Evolutionary conservation across 2,113 vertebrate genomes (phyloP), one percentile per base, ranked within the genome.

Genomic region (Pristiophorus japonicus): DNA sequence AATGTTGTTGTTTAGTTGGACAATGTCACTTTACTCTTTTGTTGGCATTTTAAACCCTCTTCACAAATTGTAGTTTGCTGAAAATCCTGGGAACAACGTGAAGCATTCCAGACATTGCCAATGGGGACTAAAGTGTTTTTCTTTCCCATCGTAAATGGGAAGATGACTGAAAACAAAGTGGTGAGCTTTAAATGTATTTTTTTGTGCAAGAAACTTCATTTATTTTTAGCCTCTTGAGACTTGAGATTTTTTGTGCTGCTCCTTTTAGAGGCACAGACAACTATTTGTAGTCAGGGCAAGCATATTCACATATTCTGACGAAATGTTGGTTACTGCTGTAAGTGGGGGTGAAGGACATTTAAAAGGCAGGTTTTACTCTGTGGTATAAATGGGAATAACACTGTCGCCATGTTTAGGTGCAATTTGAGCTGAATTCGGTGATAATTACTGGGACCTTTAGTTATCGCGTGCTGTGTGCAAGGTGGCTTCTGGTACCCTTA

Each of bases 41-140:
- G 42, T 94, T 94, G 42, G 27, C 93, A 94, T 94, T 51, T 67
- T 70, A 70, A 94, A 73, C 45, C 65, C 93, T 94, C 42, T 70
- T 94, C 38, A 94, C 93, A 94, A 94, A 94, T 70, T 34, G 42
- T 70, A 16, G 42, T 94, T 45, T 73, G 5, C 38, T 94, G 65
- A 24, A 94, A 94, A 45, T 70, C 65, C 92, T 67, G 38, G 42
- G 42, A 94, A 94, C 42, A 94, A 34, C 6, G 8, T 94, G 45
- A 42, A 51, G 14, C 65, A 94, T 73, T 94, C 45, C 93, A 51
- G 45, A 70, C 8, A 59, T 59, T 59, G 51, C 51, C n/a, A 59
- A 34, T 90, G 87, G 51, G 87, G 51, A 34, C 87, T 59, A 34
- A 12, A 24, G 10, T 94, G 22, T 42, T n/a, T 70, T 66, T 42